Evolutionary conservation across 2,888 invertebrate species (phyloP), one percentile per base, ranked within the genome.

Genomic region (Tetrapedia diversipes): DNA sequence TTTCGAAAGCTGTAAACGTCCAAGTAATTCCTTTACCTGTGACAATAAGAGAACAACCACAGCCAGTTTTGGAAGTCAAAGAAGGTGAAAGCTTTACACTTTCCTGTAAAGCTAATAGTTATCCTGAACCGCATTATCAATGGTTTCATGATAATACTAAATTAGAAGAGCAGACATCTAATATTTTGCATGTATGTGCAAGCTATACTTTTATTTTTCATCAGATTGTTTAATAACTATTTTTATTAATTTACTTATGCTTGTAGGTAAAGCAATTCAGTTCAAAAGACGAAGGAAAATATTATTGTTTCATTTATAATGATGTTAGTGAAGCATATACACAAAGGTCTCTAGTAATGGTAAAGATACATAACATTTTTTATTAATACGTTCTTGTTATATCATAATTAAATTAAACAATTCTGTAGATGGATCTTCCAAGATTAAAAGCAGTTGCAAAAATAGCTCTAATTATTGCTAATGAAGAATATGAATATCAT

Each of bases 381-480:
- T 16, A n/a, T n/a, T 29, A 37, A 49, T 3, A 56, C 4, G 53
- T 57, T 22, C 47, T 7, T 43, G 45, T 54, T 49, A 34, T 56
- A 53, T n/a, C 16, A 47, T 66, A 51, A 61, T 79, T 24, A n/a
- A 47, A 22, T 47, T 29, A 54, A 6, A 29, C 16, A 34, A 24
- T 47, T 54, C 34, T 32, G 56, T 19, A 90, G 90, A 66, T 86
- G 34, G 82, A 88, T 47, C 64, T 85, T 34, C 88, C 89, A 22
- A 81, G 85, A 11, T 77, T 86, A 64, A 89, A 86, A 79, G 89
- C 90, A 24, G 76, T 82, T 4, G 89, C 87, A 16, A 91, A 91
- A 77, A 82, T 90, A 69, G 91, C 91, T 67, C 83, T 91, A 22
- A 74, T 91, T 4, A 90, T 91, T 43, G 91, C 88, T 14, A 91